phyloP scores from a whole-genome alignment of 2,888 invertebrate species.

The Drosophila atroscutellata region DNA sequence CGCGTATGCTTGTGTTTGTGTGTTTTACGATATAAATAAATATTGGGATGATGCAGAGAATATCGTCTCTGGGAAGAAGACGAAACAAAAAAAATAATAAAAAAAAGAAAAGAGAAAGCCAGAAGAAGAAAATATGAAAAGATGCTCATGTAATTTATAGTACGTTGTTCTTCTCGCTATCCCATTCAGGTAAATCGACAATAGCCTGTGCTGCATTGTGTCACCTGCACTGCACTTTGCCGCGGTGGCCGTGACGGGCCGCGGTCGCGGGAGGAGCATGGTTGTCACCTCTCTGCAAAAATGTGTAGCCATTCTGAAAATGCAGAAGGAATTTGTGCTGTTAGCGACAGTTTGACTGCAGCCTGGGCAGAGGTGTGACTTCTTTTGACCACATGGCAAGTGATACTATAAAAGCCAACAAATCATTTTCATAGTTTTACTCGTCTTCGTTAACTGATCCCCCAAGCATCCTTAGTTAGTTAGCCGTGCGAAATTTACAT shows the following conservation, averaged over 20 bases:
- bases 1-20: slow-evolving; percentile 3
- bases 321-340: slow-evolving; percentile 65
- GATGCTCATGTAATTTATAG: slow-evolving; percentile 28
- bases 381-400: slow-evolving; percentile 5
- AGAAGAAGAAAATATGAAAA: slow-evolving; percentile 29
- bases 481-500: background rate
- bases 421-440: slow-evolving; percentile 1
- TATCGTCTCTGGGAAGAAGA: slow-evolving; percentile 1
- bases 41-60: slow-evolving; percentile 8
- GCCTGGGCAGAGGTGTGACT: slow-evolving; percentile 23
- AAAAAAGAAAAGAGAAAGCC: background rate
- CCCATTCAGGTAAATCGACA: slow-evolving; percentile 55
- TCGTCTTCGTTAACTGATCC: slow-evolving; percentile 5
- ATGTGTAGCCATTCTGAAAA: slow-evolving; percentile 34
- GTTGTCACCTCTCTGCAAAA: background rate
- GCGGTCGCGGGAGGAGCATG: background rate
- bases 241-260: background rate
- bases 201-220: slow-evolving; percentile 35
- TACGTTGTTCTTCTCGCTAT: slow-evolving; percentile 41
- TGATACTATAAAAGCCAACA: slow-evolving; percentile 6
- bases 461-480: slow-evolving; percentile 6
- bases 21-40: slow-evolving; percentile 43
- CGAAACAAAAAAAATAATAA: background rate
- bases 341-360: slow-evolving; percentile 39
- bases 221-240: slow-evolving; percentile 37